These are phyloP conservation scores for Heliothis virescens DNA, from an alignment of 1,140 invertebrate species.

Conservation along the genomic window DNA sequence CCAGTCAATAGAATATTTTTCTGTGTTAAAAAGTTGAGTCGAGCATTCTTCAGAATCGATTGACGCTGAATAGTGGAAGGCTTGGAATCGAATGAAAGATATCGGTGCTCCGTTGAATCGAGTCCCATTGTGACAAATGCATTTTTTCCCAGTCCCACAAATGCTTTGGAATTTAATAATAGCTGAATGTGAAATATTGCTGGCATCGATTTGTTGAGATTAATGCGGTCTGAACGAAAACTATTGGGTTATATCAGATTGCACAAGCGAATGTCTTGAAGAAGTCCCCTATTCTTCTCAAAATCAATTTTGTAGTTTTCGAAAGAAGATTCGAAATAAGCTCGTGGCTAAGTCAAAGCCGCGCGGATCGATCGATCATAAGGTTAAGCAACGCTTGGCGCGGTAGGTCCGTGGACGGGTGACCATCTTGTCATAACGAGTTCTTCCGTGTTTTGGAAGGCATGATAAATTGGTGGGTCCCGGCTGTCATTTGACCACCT, in stretches of 20 bases:
- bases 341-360: no score
- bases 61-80: conserved; percentile 14
- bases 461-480: no score
- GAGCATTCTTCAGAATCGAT: conserved; percentile 32
- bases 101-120: conserved; percentile 40
- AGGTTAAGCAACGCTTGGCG: no score
- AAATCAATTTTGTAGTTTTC: no score
- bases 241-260: background rate
- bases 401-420: no score
- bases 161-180: conserved; percentile 41
- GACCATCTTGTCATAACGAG: no score
- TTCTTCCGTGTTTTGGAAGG: no score
- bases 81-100: conserved; percentile 47
- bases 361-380: no score
- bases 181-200: conserved; percentile 39
- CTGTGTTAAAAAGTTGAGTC: conserved; percentile 29
- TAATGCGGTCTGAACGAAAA: conserved; percentile 9
- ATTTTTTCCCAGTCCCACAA: conserved; percentile 38
- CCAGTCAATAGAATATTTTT: conserved; percentile 43
- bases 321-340: no score
- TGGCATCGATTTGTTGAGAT: conserved; percentile 8
- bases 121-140: conserved; percentile 44
- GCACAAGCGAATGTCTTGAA: no score
- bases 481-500: no score
- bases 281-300: background rate